Percentiles rank a stretch among this genome's conserved stretches.
Conservation (phyloP, 2,113 vertebrate genomes). For the Nannospalax galili region DNA sequence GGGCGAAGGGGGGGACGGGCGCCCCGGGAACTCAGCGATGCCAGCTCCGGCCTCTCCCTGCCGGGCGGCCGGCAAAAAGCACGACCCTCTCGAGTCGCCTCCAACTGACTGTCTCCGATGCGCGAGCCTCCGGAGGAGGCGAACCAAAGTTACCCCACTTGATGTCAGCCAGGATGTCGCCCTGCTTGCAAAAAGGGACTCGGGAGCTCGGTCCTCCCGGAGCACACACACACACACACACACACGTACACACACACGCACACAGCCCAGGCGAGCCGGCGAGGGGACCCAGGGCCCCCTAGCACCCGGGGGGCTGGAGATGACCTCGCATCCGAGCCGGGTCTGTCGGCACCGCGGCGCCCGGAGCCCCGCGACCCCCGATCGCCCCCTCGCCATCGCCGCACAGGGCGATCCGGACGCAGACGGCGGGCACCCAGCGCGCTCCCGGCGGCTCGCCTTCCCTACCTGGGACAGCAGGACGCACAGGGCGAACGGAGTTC, state of each 20-base stretch:
- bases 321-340: conserved; percentile 2
- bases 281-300: neutral
- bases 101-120: conserved; percentile 48
- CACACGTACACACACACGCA: conserved; percentile 5
- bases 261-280: neutral
- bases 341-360: conserved; percentile 47
- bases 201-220: neutral
- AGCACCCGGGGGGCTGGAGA: neutral
- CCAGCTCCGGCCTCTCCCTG: conserved; percentile 61
- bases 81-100: conserved; percentile 71
- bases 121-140: conserved; percentile 73
- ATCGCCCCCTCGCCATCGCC: conserved; percentile 64
- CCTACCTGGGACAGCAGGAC: conserved; percentile 97
- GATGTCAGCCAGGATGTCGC: conserved; percentile 80
- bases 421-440: conserved; percentile 43
- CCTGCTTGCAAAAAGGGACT: conserved; percentile 65
- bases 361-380: conserved; percentile 53
- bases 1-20: neutral
- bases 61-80: neutral
- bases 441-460: conserved; percentile 65
- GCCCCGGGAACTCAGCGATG: conserved; percentile 43
- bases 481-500: conserved; percentile 91
- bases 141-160: conserved; percentile 88
- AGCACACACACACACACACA: neutral
- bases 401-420: conserved; percentile 4